Evolutionary conservation across 2,888 invertebrate genomes (phyloP).

Genomic region (Crepidodera aurea): DNA sequence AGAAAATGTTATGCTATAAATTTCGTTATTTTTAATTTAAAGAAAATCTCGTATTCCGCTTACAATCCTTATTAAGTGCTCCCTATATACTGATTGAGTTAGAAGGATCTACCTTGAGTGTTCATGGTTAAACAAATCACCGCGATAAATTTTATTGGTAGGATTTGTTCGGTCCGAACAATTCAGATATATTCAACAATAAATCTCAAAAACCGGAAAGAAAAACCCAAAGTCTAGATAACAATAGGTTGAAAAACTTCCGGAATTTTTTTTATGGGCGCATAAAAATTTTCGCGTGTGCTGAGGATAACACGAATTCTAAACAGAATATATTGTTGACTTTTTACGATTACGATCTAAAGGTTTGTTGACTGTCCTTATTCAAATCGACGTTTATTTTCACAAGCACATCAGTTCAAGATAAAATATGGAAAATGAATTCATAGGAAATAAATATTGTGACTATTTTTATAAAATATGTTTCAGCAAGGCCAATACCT

Average conservation of each 20-base stretch:
- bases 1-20: too few species aligned
- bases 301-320: neutral
- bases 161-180: conserved; percentile 16
- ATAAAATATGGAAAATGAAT: too few species aligned
- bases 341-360: neutral
- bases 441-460: too few species aligned
- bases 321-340: conserved; percentile 3
- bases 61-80: neutral
- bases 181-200: conserved; percentile 17
- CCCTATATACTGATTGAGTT: neutral
- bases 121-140: conserved; percentile 26
- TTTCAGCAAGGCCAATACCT: too few species aligned
- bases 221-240: conserved; percentile 7
- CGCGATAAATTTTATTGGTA: conserved; percentile 23
- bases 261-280: conserved; percentile 4
- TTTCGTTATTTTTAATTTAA: too few species aligned
- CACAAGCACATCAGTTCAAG: too few species aligned
- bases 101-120: neutral
- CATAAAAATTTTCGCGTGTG: conserved; percentile 4
- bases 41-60: too few species aligned
- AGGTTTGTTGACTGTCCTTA: neutral
- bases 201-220: conserved; percentile 14
- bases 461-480: too few species aligned
- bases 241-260: conserved; percentile 14
- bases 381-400: neutral